Percentiles rank a stretch among this genome's conserved stretches.
These are phyloP conservation scores for Ptychodera flava DNA, from an alignment of 35 echinoderm and acorn worm genomes.

Conservation along the genomic window DNA sequence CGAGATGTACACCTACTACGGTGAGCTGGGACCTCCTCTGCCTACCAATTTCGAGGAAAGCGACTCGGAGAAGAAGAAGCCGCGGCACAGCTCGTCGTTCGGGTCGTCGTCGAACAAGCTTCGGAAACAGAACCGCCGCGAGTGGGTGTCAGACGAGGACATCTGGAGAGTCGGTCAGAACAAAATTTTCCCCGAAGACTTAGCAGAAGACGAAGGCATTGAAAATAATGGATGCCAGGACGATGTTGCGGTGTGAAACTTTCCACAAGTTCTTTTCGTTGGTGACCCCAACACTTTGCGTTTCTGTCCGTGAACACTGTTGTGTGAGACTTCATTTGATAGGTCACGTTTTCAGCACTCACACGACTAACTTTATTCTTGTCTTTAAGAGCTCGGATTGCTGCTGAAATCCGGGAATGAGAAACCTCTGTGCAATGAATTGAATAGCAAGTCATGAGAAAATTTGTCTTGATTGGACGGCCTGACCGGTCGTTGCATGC, in stretches of 20 bases:
- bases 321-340: too few species aligned
- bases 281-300: too few species aligned
- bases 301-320: too few species aligned
- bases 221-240: background rate
- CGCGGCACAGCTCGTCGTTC: background rate
- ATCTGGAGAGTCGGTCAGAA: background rate
- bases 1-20: background rate
- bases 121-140: background rate
- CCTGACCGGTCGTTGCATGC: too few species aligned
- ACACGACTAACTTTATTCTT: too few species aligned
- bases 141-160: background rate
- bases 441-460: too few species aligned
- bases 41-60: background rate
- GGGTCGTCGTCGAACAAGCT: background rate
- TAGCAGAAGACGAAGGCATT: background rate
- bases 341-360: too few species aligned
- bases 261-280: too few species aligned
- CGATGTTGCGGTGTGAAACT: background rate
- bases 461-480: too few species aligned
- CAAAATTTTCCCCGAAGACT: background rate
- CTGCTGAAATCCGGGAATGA: too few species aligned
- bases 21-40: background rate
- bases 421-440: too few species aligned
- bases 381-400: too few species aligned
- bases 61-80: background rate